Evolutionary conservation across 2,888 invertebrate species (phyloP).

Genomic region (Cantharis rustica): DNA sequence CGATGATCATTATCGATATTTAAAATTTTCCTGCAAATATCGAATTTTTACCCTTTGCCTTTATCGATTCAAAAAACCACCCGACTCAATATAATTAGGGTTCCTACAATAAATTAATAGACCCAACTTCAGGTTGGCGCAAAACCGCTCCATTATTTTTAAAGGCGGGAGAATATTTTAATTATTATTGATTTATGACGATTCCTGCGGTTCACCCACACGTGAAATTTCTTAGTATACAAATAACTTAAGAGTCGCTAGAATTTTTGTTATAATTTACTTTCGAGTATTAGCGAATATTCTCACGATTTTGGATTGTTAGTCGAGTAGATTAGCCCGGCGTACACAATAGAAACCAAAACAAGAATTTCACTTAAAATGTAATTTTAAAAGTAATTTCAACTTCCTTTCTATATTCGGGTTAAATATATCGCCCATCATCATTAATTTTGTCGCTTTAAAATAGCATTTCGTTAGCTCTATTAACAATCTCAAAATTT

Average conservation of each 20-base stretch:
- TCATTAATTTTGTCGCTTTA: background rate
- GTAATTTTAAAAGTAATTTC: background rate
- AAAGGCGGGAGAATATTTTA: background rate
- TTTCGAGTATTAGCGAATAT: background rate
- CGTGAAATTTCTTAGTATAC: background rate
- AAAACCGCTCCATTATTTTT: background rate
- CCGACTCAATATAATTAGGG: background rate
- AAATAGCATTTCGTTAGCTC: background rate
- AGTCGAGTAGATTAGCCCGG: background rate
- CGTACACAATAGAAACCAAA: background rate
- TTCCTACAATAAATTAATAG: background rate
- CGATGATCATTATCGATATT: constrained; percentile 5
- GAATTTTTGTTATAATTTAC: background rate
- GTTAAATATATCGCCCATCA: background rate
- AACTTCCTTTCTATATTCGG: background rate
- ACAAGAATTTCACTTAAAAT: background rate
- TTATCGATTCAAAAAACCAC: background rate
- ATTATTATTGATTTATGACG: background rate
- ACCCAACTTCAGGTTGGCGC: background rate
- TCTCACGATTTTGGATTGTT: background rate
- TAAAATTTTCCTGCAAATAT: background rate
- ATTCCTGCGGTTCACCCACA: background rate
- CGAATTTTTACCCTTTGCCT: background rate
- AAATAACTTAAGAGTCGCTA: background rate
- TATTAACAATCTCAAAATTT: background rate